Evolutionary conservation across 1,140 invertebrate genomes (phyloP).

Genomic region (Armadillidium nasatum): DNA sequence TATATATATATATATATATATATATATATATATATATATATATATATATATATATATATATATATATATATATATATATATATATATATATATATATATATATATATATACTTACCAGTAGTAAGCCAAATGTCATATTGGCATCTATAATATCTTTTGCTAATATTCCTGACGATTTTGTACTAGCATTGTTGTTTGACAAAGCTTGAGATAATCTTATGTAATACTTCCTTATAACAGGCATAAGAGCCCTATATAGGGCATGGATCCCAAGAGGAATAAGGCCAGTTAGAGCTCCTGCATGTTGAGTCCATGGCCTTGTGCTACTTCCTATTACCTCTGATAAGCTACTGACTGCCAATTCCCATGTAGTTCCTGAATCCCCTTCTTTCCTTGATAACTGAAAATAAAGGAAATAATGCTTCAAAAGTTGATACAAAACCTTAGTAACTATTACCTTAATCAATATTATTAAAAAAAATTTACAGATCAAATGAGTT

Average conservation of each 20-base stretch:
- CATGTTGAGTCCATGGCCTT: constrained; percentile 39
- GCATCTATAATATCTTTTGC: not conserved
- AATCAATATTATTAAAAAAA: not conserved
- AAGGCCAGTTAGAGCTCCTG: constrained; percentile 40
- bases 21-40: too few relatives aligned
- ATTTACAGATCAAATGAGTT: not conserved
- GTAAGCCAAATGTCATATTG: not conserved
- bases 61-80: too few relatives aligned
- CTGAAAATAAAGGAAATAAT: too few relatives aligned
- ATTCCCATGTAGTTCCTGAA: constrained; percentile 33
- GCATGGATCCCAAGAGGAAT: constrained; percentile 28
- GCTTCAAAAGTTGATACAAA: too few relatives aligned
- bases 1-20: too few relatives aligned
- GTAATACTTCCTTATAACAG: not conserved
- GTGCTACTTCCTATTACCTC: constrained; percentile 41
- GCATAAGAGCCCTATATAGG: not conserved
- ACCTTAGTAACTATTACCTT: too few relatives aligned
- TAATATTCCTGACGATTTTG: not conserved
- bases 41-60: too few relatives aligned
- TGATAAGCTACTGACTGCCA: constrained; percentile 37
- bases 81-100: too few relatives aligned
- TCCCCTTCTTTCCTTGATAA: constrained; percentile 9
- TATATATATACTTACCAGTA: not conserved
- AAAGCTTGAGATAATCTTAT: not conserved
- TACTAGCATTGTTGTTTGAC: not conserved